These are phyloP conservation scores for Rhinogobio ventralis DNA, from an alignment of 2,797 vertebrate species.

Conservation along the genomic window DNA sequence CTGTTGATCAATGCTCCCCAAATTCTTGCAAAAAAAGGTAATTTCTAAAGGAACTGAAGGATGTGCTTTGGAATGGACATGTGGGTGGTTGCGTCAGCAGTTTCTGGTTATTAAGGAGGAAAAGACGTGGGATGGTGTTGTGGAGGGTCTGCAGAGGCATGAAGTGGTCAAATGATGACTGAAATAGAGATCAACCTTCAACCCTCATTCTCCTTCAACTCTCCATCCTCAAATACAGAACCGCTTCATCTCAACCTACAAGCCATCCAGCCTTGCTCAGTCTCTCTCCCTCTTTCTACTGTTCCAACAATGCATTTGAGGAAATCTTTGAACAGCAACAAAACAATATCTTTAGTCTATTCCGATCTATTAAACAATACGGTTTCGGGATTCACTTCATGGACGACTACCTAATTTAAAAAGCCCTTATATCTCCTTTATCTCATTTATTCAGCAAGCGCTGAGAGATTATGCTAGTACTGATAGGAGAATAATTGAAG, in stretches of 20 bases:
- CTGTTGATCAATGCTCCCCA: neutral
- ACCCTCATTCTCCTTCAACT: neutral
- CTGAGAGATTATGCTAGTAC: neutral
- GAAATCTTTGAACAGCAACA: neutral
- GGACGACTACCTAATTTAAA: neutral
- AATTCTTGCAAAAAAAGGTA: neutral
- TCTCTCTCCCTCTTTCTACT: neutral
- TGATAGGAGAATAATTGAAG: constrained; percentile 11
- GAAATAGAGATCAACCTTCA: constrained; percentile 14
- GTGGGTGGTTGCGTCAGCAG: neutral
- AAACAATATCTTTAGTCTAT: neutral
- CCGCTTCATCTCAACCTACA: constrained; percentile 7
- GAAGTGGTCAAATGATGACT: constrained; percentile 24
- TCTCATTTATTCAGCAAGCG: neutral
- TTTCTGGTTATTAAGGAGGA: neutral
- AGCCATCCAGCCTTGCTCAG: neutral
- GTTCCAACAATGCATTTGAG: neutral
- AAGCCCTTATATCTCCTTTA: constrained; percentile 16
- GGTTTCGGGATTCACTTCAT: neutral
- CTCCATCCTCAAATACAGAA: constrained; percentile 24
- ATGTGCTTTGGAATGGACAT: constrained; percentile 1
- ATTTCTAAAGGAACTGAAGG: neutral
- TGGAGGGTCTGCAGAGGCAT: constrained; percentile 1
- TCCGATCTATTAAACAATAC: neutral
- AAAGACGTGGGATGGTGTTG: constrained; percentile 1